phyloP scores from a whole-genome alignment of 2,797 vertebrate genomes.

The Hemitrygon akajei region DNA sequence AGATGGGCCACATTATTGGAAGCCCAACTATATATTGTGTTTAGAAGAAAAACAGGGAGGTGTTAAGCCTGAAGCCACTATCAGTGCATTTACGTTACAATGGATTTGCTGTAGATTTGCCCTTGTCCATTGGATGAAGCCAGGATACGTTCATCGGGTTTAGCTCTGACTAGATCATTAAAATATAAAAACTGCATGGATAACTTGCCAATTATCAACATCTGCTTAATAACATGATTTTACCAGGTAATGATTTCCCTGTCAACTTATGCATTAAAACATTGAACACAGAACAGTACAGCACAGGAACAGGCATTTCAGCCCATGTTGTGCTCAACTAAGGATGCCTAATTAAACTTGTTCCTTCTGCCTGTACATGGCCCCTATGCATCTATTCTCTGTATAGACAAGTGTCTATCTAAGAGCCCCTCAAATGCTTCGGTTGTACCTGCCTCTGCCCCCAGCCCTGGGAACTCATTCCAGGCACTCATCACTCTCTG shows the following conservation, averaged over 20 bases:
- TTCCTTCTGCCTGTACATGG: too few relatives aligned
- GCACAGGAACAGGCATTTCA: too few relatives aligned
- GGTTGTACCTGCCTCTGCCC: too few relatives aligned
- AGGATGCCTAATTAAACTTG: too few relatives aligned
- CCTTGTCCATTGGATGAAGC: neutral
- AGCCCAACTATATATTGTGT: neutral
- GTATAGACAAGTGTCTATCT: too few relatives aligned
- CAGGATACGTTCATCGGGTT: neutral
- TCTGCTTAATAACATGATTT: too few relatives aligned
- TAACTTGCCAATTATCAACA: neutral
- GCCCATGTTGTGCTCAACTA: too few relatives aligned
- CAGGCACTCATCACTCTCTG: too few relatives aligned
- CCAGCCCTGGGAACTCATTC: too few relatives aligned
- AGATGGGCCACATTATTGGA: neutral
- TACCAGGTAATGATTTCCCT: neutral
- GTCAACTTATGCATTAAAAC: neutral
- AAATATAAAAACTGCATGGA: neutral
- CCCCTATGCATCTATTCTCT: too few relatives aligned
- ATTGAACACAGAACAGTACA: too few relatives aligned
- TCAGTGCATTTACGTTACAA: neutral
- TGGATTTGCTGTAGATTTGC: neutral
- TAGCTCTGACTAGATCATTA: neutral
- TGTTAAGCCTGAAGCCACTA: neutral
- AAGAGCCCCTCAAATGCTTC: too few relatives aligned
- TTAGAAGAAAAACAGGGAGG: neutral